A percentile compares a stretch with the other conserved stretches of the same genome.
Conservation (phyloP, 2,113 vertebrate species). For the Oostethus manadensis region DNA sequence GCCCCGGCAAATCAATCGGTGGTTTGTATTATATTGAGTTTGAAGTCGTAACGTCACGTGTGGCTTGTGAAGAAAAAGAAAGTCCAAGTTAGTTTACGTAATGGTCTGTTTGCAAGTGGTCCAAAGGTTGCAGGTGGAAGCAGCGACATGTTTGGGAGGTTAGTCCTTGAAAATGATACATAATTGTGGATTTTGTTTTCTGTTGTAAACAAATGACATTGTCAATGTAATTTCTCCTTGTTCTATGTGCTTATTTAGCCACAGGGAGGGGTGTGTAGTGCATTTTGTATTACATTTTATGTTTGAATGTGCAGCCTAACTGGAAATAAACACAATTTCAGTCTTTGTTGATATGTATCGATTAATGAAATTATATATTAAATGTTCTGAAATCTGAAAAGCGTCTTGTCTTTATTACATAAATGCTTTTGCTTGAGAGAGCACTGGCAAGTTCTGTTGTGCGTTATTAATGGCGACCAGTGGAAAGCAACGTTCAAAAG, state of each 20-base stretch:
- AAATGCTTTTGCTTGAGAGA: too few relatives aligned
- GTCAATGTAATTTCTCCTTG: conserved; percentile 8
- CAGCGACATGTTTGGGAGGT: conserved; percentile 7
- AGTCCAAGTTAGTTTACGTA: conserved; percentile 8
- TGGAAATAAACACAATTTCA: conserved; percentile 42
- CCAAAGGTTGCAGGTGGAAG: conserved; percentile 24
- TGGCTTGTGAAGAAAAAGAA: conserved; percentile 12
- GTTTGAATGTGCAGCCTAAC: conserved; percentile 40
- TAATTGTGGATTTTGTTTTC: conserved; percentile 2
- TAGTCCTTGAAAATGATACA: background rate
- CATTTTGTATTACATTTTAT: conserved; percentile 18
- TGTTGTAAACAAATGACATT: too few relatives aligned
- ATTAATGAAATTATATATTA: conserved; percentile 14
- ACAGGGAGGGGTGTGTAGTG: conserved; percentile 5
- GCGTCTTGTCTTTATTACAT: too few relatives aligned
- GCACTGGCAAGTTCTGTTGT: too few relatives aligned
- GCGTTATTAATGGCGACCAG: too few relatives aligned
- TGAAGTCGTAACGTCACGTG: conserved; percentile 19
- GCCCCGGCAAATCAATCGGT: conserved; percentile 6
- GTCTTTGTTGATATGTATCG: conserved; percentile 7
- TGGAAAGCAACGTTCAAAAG: too few relatives aligned
- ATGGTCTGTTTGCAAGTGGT: conserved; percentile 50
- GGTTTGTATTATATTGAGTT: conserved; percentile 13
- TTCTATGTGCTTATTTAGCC: conserved; percentile 7
- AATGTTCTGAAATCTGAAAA: conserved; percentile 22